Percentiles rank a stretch among this genome's conserved stretches.
These are phyloP conservation scores for Batillaria attramentaria DNA, from an alignment of 1,140 invertebrate species.

Conservation along the genomic window DNA sequence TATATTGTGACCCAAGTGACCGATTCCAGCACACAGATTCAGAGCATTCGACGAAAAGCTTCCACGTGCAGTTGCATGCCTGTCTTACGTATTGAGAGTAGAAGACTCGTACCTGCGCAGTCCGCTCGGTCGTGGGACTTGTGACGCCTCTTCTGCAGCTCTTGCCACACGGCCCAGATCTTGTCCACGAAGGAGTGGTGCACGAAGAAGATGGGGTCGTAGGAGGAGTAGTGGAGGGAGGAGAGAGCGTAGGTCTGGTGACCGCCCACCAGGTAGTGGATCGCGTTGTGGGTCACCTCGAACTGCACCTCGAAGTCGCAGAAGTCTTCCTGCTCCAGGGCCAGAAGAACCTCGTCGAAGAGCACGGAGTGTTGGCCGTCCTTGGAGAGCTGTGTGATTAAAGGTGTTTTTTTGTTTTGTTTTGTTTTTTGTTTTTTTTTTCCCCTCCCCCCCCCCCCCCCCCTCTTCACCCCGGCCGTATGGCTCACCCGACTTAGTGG, in stretches of 20 bases:
- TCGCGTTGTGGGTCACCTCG: conserved; percentile 41
- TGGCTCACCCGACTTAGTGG: no score
- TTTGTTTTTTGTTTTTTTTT: no score
- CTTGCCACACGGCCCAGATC: conserved; percentile 48
- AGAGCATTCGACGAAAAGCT: no score
- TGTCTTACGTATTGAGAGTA: no score
- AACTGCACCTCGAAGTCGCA: conserved; percentile 31
- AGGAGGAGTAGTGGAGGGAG: conserved; percentile 40
- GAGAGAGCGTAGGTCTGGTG: conserved; percentile 36
- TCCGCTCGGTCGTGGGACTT: conserved; percentile 34
- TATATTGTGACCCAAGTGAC: no score
- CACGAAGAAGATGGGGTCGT: conserved; percentile 35
- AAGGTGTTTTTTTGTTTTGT: no score
- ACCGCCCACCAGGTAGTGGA: conserved; percentile 44
- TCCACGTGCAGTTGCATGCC: no score
- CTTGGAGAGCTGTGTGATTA: not conserved
- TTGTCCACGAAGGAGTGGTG: conserved; percentile 42
- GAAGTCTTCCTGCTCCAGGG: conserved; percentile 10
- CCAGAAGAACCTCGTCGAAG: conserved; percentile 31
- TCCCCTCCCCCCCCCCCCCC: no score
- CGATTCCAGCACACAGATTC: no score
- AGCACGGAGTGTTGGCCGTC: conserved; percentile 37
- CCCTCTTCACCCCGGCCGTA: no score
- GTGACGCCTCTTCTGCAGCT: conserved; percentile 36
- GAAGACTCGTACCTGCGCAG: no score